Base-by-base conservation (phyloP, 2,113 vertebrate species). In the Onychorhynchus coronatus region DNA sequence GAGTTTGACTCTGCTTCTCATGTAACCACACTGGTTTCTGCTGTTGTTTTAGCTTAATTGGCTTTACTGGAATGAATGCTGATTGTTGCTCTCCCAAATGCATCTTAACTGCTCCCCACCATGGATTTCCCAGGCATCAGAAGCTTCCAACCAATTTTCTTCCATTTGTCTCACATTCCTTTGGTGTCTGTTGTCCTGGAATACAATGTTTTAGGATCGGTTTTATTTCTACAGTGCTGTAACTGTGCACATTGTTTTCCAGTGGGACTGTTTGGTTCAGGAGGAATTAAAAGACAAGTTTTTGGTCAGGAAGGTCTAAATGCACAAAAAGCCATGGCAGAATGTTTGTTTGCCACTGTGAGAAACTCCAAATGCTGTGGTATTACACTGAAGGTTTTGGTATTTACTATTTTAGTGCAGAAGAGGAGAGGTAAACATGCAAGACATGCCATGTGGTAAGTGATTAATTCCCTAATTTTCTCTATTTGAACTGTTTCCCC, bases 41-140 rank as follows among this genome's bases (percentile, higher is more conserved):
- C 75, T 88, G 89, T 87, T 81, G 74, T 95, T 93, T 79, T 89
- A 96, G 62, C 59, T 89, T 82, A 88, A 93, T 66, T 95, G 39
- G 82, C 88, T 95, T 97, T 95, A 87, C 87, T 91, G 91, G 85
- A 96, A 97, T 92, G 85, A 97, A 93, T 52, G 91, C 31, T 58
- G 93, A 96, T 41, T 94, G 73, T 25, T 94, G 89, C 92, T 88
- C 76, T 93, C 85, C 73, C 67, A 91, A 65, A 96, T 88, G 89
- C 68, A 81, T 90, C 88, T 84, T 90, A 88, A 97, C 92, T 85
- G 74, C 70, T 95, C 87, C 96, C 89, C 94, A 89, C 82, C 67
- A 41, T 47, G n/a, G 86, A 74, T 63, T 96, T 95, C 95, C 88
- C 79, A 96, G 80, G 92, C 95, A 77, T n/a, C 81, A 89, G 75